phyloP scores from a whole-genome alignment of 2,888 invertebrate species.

The Pachymerium ferrugineum region DNA sequence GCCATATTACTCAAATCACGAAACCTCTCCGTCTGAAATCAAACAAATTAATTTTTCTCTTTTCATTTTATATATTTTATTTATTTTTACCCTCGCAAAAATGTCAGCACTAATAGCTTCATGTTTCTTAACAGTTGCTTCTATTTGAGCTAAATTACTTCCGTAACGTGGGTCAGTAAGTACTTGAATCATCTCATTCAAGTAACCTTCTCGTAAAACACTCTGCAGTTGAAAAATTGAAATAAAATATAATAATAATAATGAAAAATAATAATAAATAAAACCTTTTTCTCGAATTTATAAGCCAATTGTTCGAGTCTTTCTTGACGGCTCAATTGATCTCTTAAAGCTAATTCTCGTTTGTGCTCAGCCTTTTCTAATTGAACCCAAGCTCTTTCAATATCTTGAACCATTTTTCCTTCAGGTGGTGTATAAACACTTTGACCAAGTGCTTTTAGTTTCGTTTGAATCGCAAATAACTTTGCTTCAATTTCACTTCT shows the following conservation, averaged over 20 bases:
- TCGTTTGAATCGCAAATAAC: constrained; percentile 93
- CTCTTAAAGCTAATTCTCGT: constrained; percentile 83
- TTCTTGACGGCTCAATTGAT: constrained; percentile 86
- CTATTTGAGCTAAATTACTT: constrained; percentile 83
- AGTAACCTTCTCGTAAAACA: constrained; percentile 85
- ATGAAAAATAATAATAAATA: constrained; percentile 32
- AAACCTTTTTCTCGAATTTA: constrained; percentile 92
- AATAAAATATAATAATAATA: not conserved
- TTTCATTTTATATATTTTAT: constrained; percentile 38
- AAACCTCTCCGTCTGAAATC: constrained; percentile 74
- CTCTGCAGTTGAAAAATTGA: constrained; percentile 53
- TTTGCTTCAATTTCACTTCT: constrained; percentile 94
- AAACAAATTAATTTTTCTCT: not conserved
- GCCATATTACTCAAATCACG: constrained; percentile 91
- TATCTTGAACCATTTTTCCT: constrained; percentile 87
- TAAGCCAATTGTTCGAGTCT: constrained; percentile 89
- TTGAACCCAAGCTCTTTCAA: constrained; percentile 89
- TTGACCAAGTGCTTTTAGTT: constrained; percentile 87
- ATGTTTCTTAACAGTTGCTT: constrained; percentile 96
- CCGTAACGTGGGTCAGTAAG: constrained; percentile 86
- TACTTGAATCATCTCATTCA: constrained; percentile 96
- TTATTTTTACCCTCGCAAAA: constrained; percentile 62
- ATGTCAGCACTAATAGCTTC: constrained; percentile 98
- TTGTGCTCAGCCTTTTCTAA: constrained; percentile 91
- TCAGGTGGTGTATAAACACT: constrained; percentile 79